These are phyloP conservation scores for Perca schrenkii DNA, from an alignment of 2,113 vertebrate species.

Conservation along the genomic window DNA sequence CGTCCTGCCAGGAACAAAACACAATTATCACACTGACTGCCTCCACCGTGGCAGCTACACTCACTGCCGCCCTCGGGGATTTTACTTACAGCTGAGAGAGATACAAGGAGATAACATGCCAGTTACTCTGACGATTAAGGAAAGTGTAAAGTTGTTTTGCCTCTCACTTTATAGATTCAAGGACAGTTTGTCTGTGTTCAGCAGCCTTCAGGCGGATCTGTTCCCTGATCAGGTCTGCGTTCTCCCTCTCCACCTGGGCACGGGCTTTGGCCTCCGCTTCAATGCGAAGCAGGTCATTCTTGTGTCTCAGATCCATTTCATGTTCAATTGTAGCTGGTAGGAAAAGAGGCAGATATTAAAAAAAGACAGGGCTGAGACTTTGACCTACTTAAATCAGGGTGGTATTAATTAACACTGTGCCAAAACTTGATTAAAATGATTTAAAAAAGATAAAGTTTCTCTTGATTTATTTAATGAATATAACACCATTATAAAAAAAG, in stretches of 20 bases:
- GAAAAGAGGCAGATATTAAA: constrained; percentile 15
- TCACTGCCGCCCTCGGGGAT: constrained; percentile 29
- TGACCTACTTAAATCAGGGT: constrained; percentile 21
- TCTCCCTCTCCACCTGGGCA: constrained; percentile 88
- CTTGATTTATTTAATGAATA: not conserved
- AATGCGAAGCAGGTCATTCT: constrained; percentile 89
- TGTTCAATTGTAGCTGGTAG: constrained; percentile 87
- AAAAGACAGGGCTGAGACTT: not conserved
- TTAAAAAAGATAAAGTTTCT: not conserved
- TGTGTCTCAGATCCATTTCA: constrained; percentile 91
- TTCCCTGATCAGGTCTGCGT: constrained; percentile 91
- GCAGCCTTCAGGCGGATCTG: constrained; percentile 92
- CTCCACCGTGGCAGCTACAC: constrained; percentile 26
- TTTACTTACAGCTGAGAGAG: constrained; percentile 34
- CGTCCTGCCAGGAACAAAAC: constrained; percentile 81
- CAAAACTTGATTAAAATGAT: not conserved
- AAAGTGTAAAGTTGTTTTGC: constrained; percentile 33
- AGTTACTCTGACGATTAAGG: constrained; percentile 55
- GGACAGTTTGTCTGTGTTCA: constrained; percentile 90
- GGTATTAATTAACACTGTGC: not conserved
- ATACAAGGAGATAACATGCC: constrained; percentile 39
- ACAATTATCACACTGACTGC: constrained; percentile 51
- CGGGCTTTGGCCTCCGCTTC: constrained; percentile 89
- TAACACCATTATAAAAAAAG: not conserved
- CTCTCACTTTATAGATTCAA: constrained; percentile 89